Conservation (phyloP, 2,113 vertebrate genomes). For the Chlamydotis undulata region DNA sequence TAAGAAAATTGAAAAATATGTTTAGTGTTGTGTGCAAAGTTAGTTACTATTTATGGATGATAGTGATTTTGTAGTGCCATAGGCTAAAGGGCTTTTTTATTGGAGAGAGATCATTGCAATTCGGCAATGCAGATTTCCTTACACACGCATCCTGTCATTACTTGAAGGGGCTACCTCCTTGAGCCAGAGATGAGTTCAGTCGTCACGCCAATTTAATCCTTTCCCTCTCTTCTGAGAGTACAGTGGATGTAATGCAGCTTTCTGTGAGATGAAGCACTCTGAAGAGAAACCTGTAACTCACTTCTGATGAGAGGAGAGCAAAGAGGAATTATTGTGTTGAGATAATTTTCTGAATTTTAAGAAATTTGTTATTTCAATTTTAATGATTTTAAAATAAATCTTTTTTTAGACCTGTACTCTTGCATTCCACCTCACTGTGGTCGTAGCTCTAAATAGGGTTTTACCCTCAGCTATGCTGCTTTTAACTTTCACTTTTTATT, state of each 20-base stretch:
- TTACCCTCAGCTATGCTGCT: constrained; percentile 62
- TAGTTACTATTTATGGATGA: neutral
- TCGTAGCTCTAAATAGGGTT: neutral
- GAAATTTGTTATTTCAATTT: neutral
- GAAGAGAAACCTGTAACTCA: neutral
- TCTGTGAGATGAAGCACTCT: neutral
- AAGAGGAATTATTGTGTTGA: neutral
- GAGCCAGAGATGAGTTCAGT: neutral
- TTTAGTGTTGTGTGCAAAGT: neutral
- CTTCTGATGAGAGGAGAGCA: neutral
- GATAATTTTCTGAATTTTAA: constrained; percentile 8
- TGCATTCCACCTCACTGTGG: neutral
- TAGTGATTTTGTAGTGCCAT: neutral
- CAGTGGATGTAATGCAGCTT: neutral
- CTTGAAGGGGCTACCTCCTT: neutral
- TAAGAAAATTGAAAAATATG: neutral
- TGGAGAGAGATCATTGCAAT: neutral
- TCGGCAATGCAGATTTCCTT: neutral
- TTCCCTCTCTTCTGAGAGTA: neutral
- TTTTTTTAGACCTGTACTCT: neutral
- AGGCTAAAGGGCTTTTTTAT: neutral
- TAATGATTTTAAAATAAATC: constrained; percentile 10
- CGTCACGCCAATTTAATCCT: neutral
- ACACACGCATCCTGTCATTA: neutral
- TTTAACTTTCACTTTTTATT: constrained; percentile 76